Conservation (phyloP, 2,113 vertebrate species). For the Tachysurus fulvidraco region DNA sequence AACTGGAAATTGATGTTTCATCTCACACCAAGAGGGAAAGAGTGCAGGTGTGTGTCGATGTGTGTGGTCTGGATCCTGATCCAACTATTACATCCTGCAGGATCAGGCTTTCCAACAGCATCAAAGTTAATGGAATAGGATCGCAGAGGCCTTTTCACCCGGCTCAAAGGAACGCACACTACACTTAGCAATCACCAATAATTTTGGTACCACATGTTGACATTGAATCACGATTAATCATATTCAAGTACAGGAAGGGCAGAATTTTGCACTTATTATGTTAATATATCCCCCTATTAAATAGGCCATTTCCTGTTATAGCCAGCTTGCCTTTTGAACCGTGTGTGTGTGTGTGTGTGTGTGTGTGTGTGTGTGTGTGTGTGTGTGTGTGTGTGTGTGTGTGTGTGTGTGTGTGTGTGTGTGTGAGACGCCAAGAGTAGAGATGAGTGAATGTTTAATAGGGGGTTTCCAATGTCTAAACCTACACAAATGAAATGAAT, state of each 20-base stretch:
- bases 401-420: constrained; percentile 5
- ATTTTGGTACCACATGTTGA: constrained; percentile 54
- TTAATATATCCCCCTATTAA: constrained; percentile 56
- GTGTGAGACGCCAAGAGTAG: background rate
- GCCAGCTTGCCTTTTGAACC: constrained; percentile 45
- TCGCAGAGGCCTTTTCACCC: constrained; percentile 27
- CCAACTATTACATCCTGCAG: constrained; percentile 46
- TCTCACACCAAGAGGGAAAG: constrained; percentile 24
- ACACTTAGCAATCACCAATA: constrained; percentile 52
- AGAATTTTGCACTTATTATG: constrained; percentile 49
- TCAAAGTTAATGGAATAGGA: constrained; percentile 58
- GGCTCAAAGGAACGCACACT: constrained; percentile 50
- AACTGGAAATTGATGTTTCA: constrained; percentile 35
- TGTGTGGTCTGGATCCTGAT: constrained; percentile 37
- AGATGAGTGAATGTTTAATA: constrained; percentile 32
- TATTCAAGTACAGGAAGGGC: constrained; percentile 42
- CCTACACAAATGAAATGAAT: constrained; percentile 42
- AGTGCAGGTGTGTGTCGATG: constrained; percentile 56
- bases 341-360: constrained; percentile 11
- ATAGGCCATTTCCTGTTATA: constrained; percentile 53
- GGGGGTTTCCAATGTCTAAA: constrained; percentile 45
- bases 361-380: constrained; percentile 5
- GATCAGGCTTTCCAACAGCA: constrained; percentile 60
- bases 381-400: background rate
- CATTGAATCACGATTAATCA: constrained; percentile 65